Base-by-base conservation (phyloP, 2,113 vertebrate genomes). In the Nothocercus nigrocapillus region DNA sequence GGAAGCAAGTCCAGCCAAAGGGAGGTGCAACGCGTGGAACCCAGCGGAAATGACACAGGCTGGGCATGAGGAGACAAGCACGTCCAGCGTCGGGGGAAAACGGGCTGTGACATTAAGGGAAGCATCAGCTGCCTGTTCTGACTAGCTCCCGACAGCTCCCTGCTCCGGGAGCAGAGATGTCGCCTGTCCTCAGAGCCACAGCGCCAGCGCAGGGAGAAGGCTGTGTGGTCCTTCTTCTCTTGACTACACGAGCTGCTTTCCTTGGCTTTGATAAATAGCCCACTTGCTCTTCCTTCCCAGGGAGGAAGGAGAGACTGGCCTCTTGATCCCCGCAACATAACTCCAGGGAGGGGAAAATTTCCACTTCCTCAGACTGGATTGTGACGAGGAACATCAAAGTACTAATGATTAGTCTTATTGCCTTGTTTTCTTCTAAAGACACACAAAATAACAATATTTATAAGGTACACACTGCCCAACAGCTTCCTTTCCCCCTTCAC, bases 31-130 rank as follows among this genome's bases (percentile, higher is more conserved):
- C 42, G 24, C 67, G 51, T 77, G 73, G 86, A 90, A 89, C 88
- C 61, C 67, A 94, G 86, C 25, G 38, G 93, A 93, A 96, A 90
- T 83, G 94, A 95, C 87, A 95, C 79, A 78, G 82, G 79, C 85
- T 53, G 61, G 93, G 90, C 95, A 88, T 53, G 94, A 90, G 38
- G 61, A 84, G 88, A 75, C 95, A 14, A 0, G 72, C 51, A 64
- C 36, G 54, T 79, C 49, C 0, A 1, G 93, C 1, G 1, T 10
- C 34, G 36, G 67, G 75, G n/a, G 0, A 6, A 12, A 85, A 53
- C 5, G 34, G 56, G 51, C 63, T 88, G 24, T 47, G 42, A 64
- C 56, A 22, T 36, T 51, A 90, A 90, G 83, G 40, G n/a, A 47
- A 88, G 79, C 54, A 61, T 78, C 56, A 93, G 85, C 75, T 93